Evolutionary conservation across 2,797 vertebrate species (phyloP), one percentile per base, ranked within the genome.

Genomic region (Lepus townsendii): DNA sequence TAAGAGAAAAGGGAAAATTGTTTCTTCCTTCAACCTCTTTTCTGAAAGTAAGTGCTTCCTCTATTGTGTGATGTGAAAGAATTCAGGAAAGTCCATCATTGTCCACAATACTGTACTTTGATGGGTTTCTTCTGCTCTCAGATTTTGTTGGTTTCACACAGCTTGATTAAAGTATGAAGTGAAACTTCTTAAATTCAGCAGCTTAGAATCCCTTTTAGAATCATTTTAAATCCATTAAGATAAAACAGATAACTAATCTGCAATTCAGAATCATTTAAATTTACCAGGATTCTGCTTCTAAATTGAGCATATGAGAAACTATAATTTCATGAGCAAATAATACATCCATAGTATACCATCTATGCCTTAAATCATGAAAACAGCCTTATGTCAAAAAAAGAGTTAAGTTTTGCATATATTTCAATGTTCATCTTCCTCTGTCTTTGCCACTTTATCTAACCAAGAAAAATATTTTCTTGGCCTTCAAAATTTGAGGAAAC

Each of bases 221-320:
- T 38, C 60, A 76, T 79, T 94, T 79, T 71, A 92, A 86, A 84
- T 17, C 7, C 47, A 94, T 88, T 95, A 84, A 94, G 94, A 38
- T 16, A 72, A 93, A 77, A 26, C 16, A 85, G 88, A 47, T 68
- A 73, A 27, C 13, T 47, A 57, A 82, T 85, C 47, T 95, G 42
- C 20, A 96, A 90, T 88, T 91, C 66, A 93, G 35, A 17, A 76
- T 47, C 62, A 3, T 75, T 85, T 90, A 8, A 78, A 92, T 87
- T 93, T 62, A 30, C 54, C 83, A 57, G 86, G 38, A 75, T 77
- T 83, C 62, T 42, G 78, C 38, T 77, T 96, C 66, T 47, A 90
- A 93, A 83, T 87, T 30, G 66, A 85, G 35, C 35, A 83, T 80
- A 85, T 3, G 54, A 91, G 35, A 94, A 93, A 84, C 24, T 79